Evolutionary conservation across 2,113 vertebrate species (phyloP).

Genomic region (Hemiprocne comata): DNA sequence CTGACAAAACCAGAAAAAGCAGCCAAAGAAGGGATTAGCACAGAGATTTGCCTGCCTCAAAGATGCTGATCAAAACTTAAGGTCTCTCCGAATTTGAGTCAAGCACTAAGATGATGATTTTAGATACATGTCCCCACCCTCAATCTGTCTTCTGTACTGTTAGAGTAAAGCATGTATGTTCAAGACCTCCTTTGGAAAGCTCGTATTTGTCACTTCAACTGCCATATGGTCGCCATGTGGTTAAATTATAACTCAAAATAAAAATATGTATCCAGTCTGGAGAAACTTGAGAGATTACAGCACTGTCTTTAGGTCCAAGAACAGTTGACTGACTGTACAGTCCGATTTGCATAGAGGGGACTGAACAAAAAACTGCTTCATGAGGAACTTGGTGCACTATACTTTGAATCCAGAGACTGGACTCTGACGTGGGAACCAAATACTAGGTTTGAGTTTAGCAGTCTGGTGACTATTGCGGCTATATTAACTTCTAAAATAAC

Average conservation of each 20-base stretch:
- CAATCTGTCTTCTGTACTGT: background rate
- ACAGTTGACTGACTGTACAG: background rate
- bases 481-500: background rate
- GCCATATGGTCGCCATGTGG: constrained; percentile 41
- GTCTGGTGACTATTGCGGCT: background rate
- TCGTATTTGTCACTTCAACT: background rate
- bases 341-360: background rate
- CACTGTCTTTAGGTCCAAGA: background rate
- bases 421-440: background rate
- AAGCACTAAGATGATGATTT: background rate
- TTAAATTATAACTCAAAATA: constrained; percentile 21
- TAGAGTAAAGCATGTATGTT: background rate
- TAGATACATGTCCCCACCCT: background rate
- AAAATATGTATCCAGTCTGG: constrained; percentile 9
- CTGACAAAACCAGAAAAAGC: background rate
- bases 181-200: background rate
- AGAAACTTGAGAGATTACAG: background rate
- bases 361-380: background rate
- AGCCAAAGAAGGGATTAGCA: background rate
- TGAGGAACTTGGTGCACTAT: background rate
- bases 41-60: background rate
- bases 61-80: background rate
- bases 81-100: background rate
- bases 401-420: background rate
- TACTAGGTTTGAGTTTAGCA: background rate